Conservation (phyloP, 2,888 invertebrate genomes). For the Labia minor region DNA sequence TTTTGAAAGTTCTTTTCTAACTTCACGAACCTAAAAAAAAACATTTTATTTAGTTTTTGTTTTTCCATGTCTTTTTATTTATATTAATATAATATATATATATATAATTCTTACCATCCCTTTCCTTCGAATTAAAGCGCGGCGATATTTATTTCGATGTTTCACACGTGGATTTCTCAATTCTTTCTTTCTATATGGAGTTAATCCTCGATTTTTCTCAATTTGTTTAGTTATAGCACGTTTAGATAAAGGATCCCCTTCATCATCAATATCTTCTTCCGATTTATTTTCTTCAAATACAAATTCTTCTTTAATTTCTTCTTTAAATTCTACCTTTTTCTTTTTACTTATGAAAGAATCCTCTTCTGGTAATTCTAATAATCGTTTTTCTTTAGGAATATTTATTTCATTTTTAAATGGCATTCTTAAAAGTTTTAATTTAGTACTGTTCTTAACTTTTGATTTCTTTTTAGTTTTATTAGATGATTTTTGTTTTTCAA, state of each 20-base stretch:
- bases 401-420: constrained; percentile 32
- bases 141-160: constrained; percentile 81
- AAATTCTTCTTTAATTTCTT: constrained; percentile 8
- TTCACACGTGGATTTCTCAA: constrained; percentile 90
- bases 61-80: too few species aligned
- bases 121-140: constrained; percentile 83
- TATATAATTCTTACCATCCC: constrained; percentile 58
- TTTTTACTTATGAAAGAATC: neutral
- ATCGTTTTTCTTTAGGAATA: constrained; percentile 22
- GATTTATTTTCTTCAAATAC: constrained; percentile 3
- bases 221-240: constrained; percentile 87
- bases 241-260: constrained; percentile 42
- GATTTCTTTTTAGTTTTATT: constrained; percentile 23
- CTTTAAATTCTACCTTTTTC: constrained; percentile 17
- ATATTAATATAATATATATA: constrained; percentile 21
- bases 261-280: constrained; percentile 15
- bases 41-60: constrained; percentile 16
- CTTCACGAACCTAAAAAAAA: constrained; percentile 53
- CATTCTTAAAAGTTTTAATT: constrained; percentile 38
- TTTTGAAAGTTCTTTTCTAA: constrained; percentile 63
- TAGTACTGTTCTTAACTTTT: constrained; percentile 32
- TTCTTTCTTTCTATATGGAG: constrained; percentile 82
- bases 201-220: constrained; percentile 90
- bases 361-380: constrained; percentile 20
- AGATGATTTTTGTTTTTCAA: constrained; percentile 23